A percentile compares a stretch with the other conserved stretches of the same genome.
These are phyloP conservation scores for Lasioglossum malachurum DNA, from an alignment of 2,888 invertebrate species.

Conservation along the genomic window DNA sequence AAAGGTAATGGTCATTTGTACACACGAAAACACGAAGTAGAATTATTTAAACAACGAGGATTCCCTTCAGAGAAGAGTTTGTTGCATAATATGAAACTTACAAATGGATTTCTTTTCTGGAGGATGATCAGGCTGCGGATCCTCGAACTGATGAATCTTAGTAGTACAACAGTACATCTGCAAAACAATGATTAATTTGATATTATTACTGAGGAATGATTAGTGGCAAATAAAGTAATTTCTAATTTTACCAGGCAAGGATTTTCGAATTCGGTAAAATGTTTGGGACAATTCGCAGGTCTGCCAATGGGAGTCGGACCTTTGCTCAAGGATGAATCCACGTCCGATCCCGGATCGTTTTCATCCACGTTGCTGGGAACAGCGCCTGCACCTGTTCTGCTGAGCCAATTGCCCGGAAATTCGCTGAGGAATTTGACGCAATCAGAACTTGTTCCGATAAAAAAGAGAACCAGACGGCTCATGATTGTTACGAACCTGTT, in stretches of 20 bases:
- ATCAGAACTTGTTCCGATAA: neutral
- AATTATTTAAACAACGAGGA: neutral
- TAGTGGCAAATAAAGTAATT: neutral
- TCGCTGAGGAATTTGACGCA: conserved; percentile 67
- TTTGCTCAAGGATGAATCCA: conserved; percentile 75
- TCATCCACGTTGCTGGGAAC: conserved; percentile 82
- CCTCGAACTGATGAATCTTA: conserved; percentile 82
- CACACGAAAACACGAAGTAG: neutral
- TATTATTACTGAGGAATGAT: neutral
- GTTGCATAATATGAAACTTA: conserved; percentile 65
- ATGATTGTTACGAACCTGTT: conserved; percentile 72
- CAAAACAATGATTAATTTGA: neutral
- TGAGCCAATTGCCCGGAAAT: conserved; percentile 81
- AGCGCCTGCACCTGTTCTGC: conserved; percentile 78
- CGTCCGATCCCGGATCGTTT: conserved; percentile 80
- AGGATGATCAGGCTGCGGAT: conserved; percentile 78
- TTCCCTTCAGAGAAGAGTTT: neutral
- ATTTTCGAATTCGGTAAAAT: conserved; percentile 80
- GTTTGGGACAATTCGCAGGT: conserved; percentile 78
- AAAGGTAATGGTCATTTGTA: conserved; percentile 17
- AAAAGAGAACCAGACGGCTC: neutral
- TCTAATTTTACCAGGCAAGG: conserved; percentile 76
- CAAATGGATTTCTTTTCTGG: conserved; percentile 81
- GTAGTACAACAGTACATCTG: conserved; percentile 81
- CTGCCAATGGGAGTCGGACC: conserved; percentile 79